Evolutionary conservation across 92 coral and sea anemone genomes (phyloP).

Genomic region (Actinernus sp.): DNA sequence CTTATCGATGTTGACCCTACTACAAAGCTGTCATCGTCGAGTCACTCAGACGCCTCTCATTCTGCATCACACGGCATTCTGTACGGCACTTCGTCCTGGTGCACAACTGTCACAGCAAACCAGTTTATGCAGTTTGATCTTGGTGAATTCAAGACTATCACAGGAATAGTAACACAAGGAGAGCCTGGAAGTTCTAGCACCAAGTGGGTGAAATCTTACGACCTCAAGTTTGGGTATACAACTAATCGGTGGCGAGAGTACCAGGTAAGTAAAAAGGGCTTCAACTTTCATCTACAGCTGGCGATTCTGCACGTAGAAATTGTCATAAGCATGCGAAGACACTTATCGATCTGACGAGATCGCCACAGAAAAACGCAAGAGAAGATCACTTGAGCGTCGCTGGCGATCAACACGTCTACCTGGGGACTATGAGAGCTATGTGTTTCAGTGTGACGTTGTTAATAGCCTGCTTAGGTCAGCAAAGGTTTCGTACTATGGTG

Average conservation of each 20-base stretch:
- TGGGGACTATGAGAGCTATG: too few relatives aligned
- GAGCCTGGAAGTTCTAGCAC: neutral
- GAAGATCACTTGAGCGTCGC: too few relatives aligned
- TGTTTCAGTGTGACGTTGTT: too few relatives aligned
- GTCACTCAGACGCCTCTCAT: constrained; percentile 5
- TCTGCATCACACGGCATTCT: neutral
- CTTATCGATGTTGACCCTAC: constrained; percentile 1
- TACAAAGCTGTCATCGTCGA: constrained; percentile 1
- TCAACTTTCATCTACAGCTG: too few relatives aligned
- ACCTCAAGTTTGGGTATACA: neutral
- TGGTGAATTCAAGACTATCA: neutral
- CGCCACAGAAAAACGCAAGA: too few relatives aligned
- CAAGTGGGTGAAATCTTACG: constrained; percentile 5
- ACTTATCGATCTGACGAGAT: too few relatives aligned
- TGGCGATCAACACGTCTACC: too few relatives aligned
- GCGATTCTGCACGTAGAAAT: too few relatives aligned
- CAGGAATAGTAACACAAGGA: constrained; percentile 4
- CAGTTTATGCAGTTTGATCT: constrained; percentile 1
- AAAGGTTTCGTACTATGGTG: too few relatives aligned
- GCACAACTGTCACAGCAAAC: neutral
- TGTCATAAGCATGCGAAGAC: too few relatives aligned
- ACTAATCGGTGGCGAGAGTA: neutral
- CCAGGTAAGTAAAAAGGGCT: too few relatives aligned
- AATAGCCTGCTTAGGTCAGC: too few relatives aligned
- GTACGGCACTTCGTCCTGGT: constrained; percentile 4